Percentiles rank a stretch among this genome's conserved stretches.
Conservation (phyloP, 2,888 invertebrate species). For the Andrena chrysosceles region DNA sequence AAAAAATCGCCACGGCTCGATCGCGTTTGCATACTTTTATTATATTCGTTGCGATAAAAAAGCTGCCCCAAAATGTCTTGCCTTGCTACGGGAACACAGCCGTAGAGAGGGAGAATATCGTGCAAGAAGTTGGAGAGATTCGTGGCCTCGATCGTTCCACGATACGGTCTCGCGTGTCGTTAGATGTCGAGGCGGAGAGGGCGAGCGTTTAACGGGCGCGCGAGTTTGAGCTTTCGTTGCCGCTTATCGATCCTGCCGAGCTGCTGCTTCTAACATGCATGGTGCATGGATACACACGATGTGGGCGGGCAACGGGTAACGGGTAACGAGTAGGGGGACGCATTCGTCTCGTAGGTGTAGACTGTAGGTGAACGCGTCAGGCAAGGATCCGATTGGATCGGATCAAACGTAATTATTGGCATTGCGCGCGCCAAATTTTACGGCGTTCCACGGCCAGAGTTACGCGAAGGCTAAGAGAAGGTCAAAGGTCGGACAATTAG, state of each 20-base stretch:
- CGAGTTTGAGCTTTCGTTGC: conserved; percentile 70
- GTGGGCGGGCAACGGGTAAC: neutral
- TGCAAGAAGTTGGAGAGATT: conserved; percentile 20
- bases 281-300: conserved; percentile 3
- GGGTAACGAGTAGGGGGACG: no score
- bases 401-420: no score
- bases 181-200: conserved; percentile 1
- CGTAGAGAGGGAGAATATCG: neutral
- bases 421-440: no score
- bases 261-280: conserved; percentile 40
- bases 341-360: no score
- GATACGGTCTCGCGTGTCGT: conserved; percentile 31
- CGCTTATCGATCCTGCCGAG: conserved; percentile 65
- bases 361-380: no score
- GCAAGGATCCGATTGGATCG: no score
- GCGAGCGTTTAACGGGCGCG: conserved; percentile 43
- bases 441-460: no score
- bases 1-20: conserved; percentile 31
- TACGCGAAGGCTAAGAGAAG: no score
- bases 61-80: conserved; percentile 7
- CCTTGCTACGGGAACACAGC: neutral
- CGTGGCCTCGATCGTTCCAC: conserved; percentile 16
- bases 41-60: neutral
- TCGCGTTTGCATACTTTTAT: no score
- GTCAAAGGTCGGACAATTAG: no score